Base-by-base conservation (phyloP, 2,888 invertebrate genomes). In the Julus scandinavius region DNA sequence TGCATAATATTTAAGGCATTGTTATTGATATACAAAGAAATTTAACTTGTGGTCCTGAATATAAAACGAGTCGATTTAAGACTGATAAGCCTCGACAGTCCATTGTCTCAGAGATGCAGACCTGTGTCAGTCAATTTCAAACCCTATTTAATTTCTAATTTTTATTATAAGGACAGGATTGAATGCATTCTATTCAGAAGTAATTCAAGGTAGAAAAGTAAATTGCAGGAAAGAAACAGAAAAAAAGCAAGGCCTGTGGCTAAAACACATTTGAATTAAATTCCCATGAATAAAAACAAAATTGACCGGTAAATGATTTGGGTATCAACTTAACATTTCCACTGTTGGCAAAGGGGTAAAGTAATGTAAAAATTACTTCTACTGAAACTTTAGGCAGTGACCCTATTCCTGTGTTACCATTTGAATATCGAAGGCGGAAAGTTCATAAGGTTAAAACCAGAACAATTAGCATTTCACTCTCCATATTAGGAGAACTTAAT, bases 401-500 rank as follows among this genome's bases (percentile, higher is more conserved):
- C 72, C 72, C 72, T 72, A 72, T 72, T 72, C 11, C 29, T 1
- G 72, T 72, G 29, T 72, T 72, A 72, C 72, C 29, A 29, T 29
- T 72, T 72, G 29, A 72, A 11, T 72, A 72, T 72, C 29, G 29
- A 72, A 72, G 72, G 72, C 72, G 29, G 72, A 72, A 72, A 72
- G 72, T 72, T 72, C 72, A 29, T 29, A 72, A 72, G 72, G 72
- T 72, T 72, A 72, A 72, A 72, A 72, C 29, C 29, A 72, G 72
- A 72, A 72, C n/a, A 72, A 72, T 72, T 72, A 72, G 7, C 72
- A n/a, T 29, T 72, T 72, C n/a, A 72, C 72, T 72, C 72, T 72
- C 72, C 72, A 72, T 72, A 72, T 29, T 72, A 72, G 72, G 72
- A 45, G 45, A 45, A 45, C 45, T 7, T 45, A 45, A 45, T 45